A percentile compares a stretch with the other conserved stretches of the same genome.
Conservation (phyloP, 30 jellyfish, hydroid and myxozoan genomes). For the Hydractinia echinata region DNA sequence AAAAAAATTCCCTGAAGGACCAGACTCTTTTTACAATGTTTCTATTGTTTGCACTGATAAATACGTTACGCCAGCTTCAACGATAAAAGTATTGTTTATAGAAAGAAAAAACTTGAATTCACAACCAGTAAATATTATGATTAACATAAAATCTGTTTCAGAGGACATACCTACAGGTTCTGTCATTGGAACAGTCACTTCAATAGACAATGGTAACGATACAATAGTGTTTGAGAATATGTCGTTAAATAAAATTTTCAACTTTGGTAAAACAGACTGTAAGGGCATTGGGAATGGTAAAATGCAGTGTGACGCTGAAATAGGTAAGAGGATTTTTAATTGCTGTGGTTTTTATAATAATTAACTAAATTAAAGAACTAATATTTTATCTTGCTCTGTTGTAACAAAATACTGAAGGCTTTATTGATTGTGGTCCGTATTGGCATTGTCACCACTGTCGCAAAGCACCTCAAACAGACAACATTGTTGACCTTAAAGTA, state of each 20-base stretch:
- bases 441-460: no score
- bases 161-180: conserved; percentile 48
- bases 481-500: no score
- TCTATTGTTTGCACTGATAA: conserved; percentile 69
- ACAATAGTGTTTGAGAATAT: conserved; percentile 23
- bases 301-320: not conserved
- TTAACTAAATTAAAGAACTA: no score
- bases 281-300: not conserved
- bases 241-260: conserved; percentile 45
- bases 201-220: conserved; percentile 49
- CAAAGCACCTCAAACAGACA: no score
- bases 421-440: no score
- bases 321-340: not conserved
- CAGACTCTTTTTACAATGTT: conserved; percentile 41
- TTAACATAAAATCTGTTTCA: conserved; percentile 27
- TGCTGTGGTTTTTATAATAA: not conserved
- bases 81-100: not conserved
- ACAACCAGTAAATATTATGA: conserved; percentile 45
- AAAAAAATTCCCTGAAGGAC: conserved; percentile 33
- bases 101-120: conserved; percentile 35
- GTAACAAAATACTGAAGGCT: no score
- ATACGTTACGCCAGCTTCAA: conserved; percentile 26
- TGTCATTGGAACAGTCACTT: conserved; percentile 41
- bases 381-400: no score
- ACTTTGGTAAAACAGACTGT: conserved; percentile 23